phyloP scores from a whole-genome alignment of 2,888 invertebrate species.

The Trissolcus brochymenae region DNA sequence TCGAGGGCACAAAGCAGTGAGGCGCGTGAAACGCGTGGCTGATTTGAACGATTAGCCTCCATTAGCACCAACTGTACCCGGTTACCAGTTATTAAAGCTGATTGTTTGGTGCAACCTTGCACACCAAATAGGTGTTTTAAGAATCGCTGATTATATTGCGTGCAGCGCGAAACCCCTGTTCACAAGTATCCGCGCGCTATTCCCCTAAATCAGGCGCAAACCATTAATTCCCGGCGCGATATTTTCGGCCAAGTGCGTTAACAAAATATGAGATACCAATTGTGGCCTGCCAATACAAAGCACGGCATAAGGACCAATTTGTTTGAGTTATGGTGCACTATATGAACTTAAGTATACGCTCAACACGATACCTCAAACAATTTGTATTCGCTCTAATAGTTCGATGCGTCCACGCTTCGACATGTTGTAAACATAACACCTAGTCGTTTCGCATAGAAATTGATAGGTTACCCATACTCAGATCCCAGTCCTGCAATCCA shows the following conservation, averaged over 20 bases:
- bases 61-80: conserved; percentile 66
- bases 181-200: conserved; percentile 47
- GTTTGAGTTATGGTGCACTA: conserved; percentile 41
- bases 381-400: conserved; percentile 44
- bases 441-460: conserved; percentile 16
- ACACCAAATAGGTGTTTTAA: conserved; percentile 58
- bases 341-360: conserved; percentile 46
- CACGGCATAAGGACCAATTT: conserved; percentile 46
- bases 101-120: conserved; percentile 64
- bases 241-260: conserved; percentile 43
- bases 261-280: conserved; percentile 54
- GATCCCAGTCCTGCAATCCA: too few species aligned
- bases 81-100: conserved; percentile 66
- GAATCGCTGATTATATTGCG: conserved; percentile 59
- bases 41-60: conserved; percentile 69
- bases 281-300: conserved; percentile 50
- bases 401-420: conserved; percentile 26
- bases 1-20: conserved; percentile 47
- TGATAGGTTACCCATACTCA: background rate
- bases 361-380: conserved; percentile 41
- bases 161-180: conserved; percentile 57
- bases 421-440: conserved; percentile 23
- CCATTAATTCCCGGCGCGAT: conserved; percentile 47
- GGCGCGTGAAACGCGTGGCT: conserved; percentile 63
- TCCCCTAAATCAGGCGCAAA: conserved; percentile 56